These are phyloP conservation scores for Polylopha cassiicola DNA, from an alignment of 2,888 invertebrate genomes.

Conservation along the genomic window DNA sequence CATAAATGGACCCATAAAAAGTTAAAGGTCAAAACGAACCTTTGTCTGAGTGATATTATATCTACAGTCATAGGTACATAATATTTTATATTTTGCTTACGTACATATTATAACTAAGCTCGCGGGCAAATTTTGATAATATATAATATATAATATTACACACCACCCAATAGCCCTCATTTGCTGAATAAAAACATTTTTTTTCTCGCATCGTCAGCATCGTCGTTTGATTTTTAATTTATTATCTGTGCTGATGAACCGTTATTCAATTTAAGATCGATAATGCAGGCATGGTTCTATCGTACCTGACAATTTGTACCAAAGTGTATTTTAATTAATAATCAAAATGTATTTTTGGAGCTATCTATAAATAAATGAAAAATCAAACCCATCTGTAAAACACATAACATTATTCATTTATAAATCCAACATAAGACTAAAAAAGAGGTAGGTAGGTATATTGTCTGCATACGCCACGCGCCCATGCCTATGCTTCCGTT, in stretches of 20 bases:
- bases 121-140: too few species aligned
- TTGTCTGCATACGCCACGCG: slow-evolving; percentile 38
- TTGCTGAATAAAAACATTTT: too few species aligned
- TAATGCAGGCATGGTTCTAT: slow-evolving; percentile 11
- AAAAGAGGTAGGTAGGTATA: slow-evolving; percentile 25
- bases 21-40: slow-evolving; percentile 19
- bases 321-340: background rate
- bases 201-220: too few species aligned
- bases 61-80: too few species aligned
- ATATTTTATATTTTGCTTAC: too few species aligned
- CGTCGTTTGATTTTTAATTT: too few species aligned
- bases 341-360: background rate
- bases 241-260: slow-evolving; percentile 21
- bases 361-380: background rate
- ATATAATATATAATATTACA: too few species aligned
- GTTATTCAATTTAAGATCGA: slow-evolving; percentile 21
- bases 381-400: slow-evolving; percentile 1
- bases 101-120: too few species aligned
- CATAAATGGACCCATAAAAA: slow-evolving; percentile 17
- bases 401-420: slow-evolving; percentile 1
- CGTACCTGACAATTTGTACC: slow-evolving; percentile 9
- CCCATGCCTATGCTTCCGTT: slow-evolving; percentile 49
- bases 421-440: slow-evolving; percentile 9
- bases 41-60: slow-evolving; percentile 12
- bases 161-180: too few species aligned